phyloP scores from a whole-genome alignment of 2,113 vertebrate genomes.

The Ciconia boyciana region DNA sequence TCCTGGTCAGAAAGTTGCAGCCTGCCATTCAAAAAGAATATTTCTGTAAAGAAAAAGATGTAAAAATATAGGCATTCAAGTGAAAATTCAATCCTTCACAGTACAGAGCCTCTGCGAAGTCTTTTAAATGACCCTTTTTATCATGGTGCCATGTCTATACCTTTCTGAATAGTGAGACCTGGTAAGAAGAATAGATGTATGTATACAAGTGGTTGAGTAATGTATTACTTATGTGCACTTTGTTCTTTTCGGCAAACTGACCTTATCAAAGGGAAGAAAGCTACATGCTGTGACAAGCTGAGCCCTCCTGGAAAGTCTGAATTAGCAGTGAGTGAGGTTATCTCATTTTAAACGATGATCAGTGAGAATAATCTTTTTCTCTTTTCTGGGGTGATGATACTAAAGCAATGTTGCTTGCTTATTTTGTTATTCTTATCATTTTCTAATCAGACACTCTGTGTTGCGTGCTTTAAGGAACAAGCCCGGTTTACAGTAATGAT shows the following conservation, averaged over 20 bases:
- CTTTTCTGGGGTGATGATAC: not conserved
- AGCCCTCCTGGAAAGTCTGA: slow-evolving; percentile 42
- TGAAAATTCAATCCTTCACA: slow-evolving; percentile 87
- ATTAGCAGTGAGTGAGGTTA: slow-evolving; percentile 26
- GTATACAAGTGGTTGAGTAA: slow-evolving; percentile 77
- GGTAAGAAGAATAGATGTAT: slow-evolving; percentile 76
- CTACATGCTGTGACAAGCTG: slow-evolving; percentile 61
- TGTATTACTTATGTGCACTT: slow-evolving; percentile 71
- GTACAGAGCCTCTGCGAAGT: slow-evolving; percentile 77
- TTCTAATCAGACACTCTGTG: not conserved
- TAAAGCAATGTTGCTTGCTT: not conserved
- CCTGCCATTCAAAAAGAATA: slow-evolving; percentile 72
- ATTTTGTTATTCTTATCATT: not conserved
- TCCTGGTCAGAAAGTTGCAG: slow-evolving; percentile 44
- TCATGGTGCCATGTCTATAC: slow-evolving; percentile 75
- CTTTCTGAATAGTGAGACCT: slow-evolving; percentile 73
- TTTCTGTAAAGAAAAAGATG: slow-evolving; percentile 71
- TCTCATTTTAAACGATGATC: slow-evolving; percentile 45
- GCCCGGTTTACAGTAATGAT: not conserved
- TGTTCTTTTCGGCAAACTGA: slow-evolving; percentile 77
- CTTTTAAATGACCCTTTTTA: slow-evolving; percentile 85
- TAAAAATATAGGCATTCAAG: slow-evolving; percentile 82
- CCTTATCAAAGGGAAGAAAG: slow-evolving; percentile 73
- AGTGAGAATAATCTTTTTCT: not conserved
- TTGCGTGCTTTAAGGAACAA: not conserved